These are phyloP conservation scores for Drosophila borealis DNA, from an alignment of 2,888 invertebrate genomes.

Conservation along the genomic window DNA sequence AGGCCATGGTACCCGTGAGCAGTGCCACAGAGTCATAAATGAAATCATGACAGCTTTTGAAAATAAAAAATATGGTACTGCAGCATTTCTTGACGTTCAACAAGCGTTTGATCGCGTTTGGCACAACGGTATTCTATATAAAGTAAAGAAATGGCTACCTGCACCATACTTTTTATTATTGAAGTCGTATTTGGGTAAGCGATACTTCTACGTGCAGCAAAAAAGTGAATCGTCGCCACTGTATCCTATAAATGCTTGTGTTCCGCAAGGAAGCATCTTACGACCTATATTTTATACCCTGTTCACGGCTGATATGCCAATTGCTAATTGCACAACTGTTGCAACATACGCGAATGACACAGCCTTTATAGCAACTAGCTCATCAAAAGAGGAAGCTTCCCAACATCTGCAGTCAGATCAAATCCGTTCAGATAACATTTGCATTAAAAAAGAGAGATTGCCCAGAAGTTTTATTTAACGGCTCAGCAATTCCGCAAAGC, in stretches of 20 bases:
- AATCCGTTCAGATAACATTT: background rate
- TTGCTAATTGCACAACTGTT: too few relatives aligned
- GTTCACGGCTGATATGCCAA: background rate
- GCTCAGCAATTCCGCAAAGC: too few relatives aligned
- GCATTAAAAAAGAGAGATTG: background rate
- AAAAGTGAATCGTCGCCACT: background rate
- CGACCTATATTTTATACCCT: background rate
- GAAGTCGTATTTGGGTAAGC: background rate
- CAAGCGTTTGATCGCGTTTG: background rate
- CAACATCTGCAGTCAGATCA: background rate
- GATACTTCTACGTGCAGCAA: background rate
- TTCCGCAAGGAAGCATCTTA: background rate
- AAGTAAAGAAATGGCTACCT: background rate
- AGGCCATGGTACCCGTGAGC: slow-evolving; percentile 4
- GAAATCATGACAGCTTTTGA: background rate
- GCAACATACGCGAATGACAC: too few relatives aligned
- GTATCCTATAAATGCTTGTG: background rate
- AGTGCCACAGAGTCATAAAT: slow-evolving; percentile 5
- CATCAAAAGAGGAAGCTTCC: too few relatives aligned
- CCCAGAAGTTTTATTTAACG: too few relatives aligned
- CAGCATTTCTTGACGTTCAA: background rate
- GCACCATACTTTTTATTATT: background rate
- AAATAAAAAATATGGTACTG: background rate
- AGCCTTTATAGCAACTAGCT: too few relatives aligned
- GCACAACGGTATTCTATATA: background rate